Conservation (phyloP, 2,113 vertebrate species). For the Nerophis ophidion region DNA sequence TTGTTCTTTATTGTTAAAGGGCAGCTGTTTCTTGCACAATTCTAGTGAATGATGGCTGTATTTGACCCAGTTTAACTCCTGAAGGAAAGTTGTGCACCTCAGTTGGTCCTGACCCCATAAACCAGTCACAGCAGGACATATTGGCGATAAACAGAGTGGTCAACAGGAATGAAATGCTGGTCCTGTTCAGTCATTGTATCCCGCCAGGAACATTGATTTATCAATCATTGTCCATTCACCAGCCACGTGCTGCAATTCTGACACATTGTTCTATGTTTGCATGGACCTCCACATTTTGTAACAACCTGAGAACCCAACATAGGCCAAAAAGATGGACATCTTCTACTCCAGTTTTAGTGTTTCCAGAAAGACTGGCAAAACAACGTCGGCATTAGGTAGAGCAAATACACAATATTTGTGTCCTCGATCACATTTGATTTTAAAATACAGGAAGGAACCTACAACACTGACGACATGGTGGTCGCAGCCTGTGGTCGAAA, state of each 20-base stretch:
- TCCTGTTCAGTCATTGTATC: conserved; percentile 1
- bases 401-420: conserved; percentile 24
- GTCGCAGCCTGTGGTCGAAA: neutral
- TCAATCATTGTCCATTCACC: no score
- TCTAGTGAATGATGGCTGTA: conserved; percentile 21
- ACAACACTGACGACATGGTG: neutral
- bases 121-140: conserved; percentile 47
- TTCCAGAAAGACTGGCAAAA: neutral
- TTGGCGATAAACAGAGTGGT: conserved; percentile 49
- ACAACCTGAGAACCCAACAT: neutral
- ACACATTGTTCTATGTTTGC: neutral
- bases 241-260: neutral
- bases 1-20: conserved; percentile 48
- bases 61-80: conserved; percentile 44
- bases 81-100: conserved; percentile 44
- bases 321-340: neutral
- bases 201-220: neutral
- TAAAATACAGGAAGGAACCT: conserved; percentile 28
- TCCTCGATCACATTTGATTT: conserved; percentile 15
- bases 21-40: conserved; percentile 53
- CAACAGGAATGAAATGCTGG: conserved; percentile 50
- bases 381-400: neutral
- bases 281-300: neutral
- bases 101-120: conserved; percentile 62
- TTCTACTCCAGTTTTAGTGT: neutral